A percentile compares a stretch with the other conserved stretches of the same genome.
Conservation (phyloP, 1,140 invertebrate genomes). For the Hyles vespertilio region DNA sequence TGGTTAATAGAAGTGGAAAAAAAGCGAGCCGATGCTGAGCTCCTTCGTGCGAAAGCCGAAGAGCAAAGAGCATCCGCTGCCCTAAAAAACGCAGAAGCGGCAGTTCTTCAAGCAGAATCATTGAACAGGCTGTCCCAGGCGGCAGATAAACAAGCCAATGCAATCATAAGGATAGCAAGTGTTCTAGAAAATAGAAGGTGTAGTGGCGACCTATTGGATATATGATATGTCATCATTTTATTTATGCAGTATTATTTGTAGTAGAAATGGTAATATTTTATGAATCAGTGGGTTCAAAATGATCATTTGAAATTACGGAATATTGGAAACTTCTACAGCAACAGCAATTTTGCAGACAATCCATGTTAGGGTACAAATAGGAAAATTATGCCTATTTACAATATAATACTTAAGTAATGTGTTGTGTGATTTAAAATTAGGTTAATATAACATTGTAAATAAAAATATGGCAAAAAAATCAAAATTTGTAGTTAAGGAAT, state of each 20-base stretch:
- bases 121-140: slow-evolving; percentile 43
- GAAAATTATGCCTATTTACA: neutral
- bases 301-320: too few species aligned
- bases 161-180: slow-evolving; percentile 41
- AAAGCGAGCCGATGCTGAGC: slow-evolving; percentile 47
- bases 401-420: slow-evolving; percentile 4
- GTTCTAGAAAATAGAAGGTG: slow-evolving; percentile 29
- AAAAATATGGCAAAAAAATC: too few species aligned
- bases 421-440: too few species aligned
- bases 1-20: slow-evolving; percentile 57
- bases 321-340: neutral
- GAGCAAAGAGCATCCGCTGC: slow-evolving; percentile 34
- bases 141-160: slow-evolving; percentile 35
- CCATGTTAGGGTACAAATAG: slow-evolving; percentile 1
- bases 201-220: slow-evolving; percentile 19
- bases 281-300: too few species aligned
- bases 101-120: slow-evolving; percentile 40
- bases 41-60: slow-evolving; percentile 47
- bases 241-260: too few species aligned
- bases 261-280: too few species aligned
- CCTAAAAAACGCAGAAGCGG: slow-evolving; percentile 39
- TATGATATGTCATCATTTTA: slow-evolving; percentile 15
- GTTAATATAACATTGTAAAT: too few species aligned
- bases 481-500: too few species aligned
- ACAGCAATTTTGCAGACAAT: neutral